phyloP scores from a whole-genome alignment of 2,797 vertebrate species.

The Scomberomorus guttatus region DNA sequence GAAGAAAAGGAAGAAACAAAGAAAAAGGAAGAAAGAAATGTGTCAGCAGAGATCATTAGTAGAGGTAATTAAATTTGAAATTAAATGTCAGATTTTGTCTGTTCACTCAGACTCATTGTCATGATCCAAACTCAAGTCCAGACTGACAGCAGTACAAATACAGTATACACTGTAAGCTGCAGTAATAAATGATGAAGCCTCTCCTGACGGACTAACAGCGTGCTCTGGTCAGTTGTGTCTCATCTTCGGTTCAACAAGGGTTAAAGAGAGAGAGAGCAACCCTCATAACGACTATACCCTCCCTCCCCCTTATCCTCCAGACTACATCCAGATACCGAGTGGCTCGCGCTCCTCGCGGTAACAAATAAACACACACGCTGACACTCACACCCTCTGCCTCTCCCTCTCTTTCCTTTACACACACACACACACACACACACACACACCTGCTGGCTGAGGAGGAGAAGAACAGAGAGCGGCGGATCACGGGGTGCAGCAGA shows the following conservation, averaged over 20 bases:
- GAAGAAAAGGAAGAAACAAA: not conserved
- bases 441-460: constrained; percentile 48
- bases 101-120: not conserved
- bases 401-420: not conserved
- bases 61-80: not conserved
- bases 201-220: not conserved
- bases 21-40: not conserved
- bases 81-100: not conserved
- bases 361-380: constrained; percentile 23
- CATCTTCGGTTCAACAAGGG: constrained; percentile 55
- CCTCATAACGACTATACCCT: constrained; percentile 57
- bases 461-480: constrained; percentile 31
- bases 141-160: too few species aligned
- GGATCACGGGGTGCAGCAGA: constrained; percentile 27
- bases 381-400: not conserved
- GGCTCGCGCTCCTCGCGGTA: constrained; percentile 36
- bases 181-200: too few species aligned
- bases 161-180: too few species aligned
- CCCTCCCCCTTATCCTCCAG: constrained; percentile 63
- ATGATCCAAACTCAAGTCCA: too few species aligned
- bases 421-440: not conserved
- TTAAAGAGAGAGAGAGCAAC: constrained; percentile 53
- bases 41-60: not conserved
- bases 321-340: constrained; percentile 59
- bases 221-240: constrained; percentile 31